Evolutionary conservation across 1,140 invertebrate species (phyloP).

Genomic region (Anagrus nilaparvatae): DNA sequence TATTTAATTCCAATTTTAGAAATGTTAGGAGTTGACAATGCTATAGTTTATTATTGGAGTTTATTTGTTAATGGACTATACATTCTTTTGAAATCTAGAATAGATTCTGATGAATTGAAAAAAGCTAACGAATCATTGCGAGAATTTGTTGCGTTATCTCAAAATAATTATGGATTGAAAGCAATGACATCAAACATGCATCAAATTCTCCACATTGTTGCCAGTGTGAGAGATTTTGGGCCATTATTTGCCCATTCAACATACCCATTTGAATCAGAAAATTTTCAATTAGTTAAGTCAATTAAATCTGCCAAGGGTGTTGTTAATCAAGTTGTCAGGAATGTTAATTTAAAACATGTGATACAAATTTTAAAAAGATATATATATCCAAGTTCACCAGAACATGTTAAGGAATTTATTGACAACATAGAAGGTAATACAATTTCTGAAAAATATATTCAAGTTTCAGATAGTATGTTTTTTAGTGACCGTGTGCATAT

Average conservation of each 20-base stretch:
- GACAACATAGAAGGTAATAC: too few species aligned
- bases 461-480: too few species aligned
- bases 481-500: too few species aligned
- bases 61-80: conserved; percentile 1
- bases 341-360: too few species aligned
- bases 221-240: conserved; percentile 4
- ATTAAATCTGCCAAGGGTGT: conserved; percentile 9
- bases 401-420: too few species aligned
- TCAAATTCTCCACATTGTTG: not conserved
- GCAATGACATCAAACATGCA: conserved; percentile 7
- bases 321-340: not conserved
- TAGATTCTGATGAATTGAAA: conserved; percentile 1
- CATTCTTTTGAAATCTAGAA: conserved; percentile 1
- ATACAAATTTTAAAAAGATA: too few species aligned
- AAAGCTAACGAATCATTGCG: not conserved
- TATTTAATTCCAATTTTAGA: too few species aligned
- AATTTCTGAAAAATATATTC: too few species aligned
- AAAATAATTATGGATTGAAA: not conserved
- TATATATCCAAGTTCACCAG: too few species aligned
- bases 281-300: conserved; percentile 3
- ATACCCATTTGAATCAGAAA: not conserved
- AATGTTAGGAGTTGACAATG: too few species aligned
- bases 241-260: conserved; percentile 2
- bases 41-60: conserved; percentile 1
- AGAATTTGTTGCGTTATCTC: not conserved